Evolutionary conservation across 2,797 vertebrate species (phyloP).

Genomic region (Neolamprologus multifasciatus): DNA sequence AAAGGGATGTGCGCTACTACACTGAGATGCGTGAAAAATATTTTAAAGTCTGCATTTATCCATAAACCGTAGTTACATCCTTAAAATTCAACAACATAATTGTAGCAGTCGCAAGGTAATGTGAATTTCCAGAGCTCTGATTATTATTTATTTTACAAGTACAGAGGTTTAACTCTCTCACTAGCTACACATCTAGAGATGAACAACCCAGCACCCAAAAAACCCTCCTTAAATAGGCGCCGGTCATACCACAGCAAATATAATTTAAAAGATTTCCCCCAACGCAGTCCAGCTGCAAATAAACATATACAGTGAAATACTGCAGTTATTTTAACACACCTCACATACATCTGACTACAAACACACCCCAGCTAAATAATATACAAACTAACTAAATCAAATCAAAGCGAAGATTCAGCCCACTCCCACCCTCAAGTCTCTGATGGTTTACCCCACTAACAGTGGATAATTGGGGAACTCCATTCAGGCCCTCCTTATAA

Average conservation of each 20-base stretch:
- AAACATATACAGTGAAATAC: not conserved
- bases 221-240: accelerated
- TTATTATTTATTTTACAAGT: not conserved
- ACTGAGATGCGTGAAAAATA: accelerated
- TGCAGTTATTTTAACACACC: not conserved
- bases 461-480: not conserved
- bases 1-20: accelerated
- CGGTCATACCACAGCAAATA: not conserved
- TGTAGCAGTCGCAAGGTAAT: not conserved
- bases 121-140: not conserved
- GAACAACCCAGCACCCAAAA: not conserved
- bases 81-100: not conserved
- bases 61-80: accelerated
- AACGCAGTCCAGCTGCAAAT: not conserved
- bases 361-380: not conserved
- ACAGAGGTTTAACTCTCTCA: not conserved
- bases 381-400: not conserved
- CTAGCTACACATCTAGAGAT: not conserved
- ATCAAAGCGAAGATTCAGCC: not conserved
- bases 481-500: not conserved
- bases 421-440: not conserved
- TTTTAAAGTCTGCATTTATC: not conserved
- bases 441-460: not conserved
- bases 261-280: not conserved
- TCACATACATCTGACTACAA: not conserved